Evolutionary conservation across 2,797 vertebrate genomes (phyloP).

Genomic region (Rhyacichthys aspro): DNA sequence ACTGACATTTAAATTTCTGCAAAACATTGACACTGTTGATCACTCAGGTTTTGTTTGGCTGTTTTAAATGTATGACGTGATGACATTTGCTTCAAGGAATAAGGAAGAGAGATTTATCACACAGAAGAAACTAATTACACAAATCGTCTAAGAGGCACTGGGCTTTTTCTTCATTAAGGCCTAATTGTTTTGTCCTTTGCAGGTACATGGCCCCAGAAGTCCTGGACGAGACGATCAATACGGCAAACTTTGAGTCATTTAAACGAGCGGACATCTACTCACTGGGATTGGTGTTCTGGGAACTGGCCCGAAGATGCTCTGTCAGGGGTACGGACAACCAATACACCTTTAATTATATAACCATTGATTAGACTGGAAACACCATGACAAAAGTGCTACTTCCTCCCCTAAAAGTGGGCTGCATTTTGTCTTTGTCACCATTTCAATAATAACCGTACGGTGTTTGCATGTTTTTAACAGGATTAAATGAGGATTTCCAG

Average conservation of each 20-base stretch:
- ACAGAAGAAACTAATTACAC: constrained; percentile 6
- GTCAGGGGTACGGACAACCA: constrained; percentile 82
- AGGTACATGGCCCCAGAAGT: constrained; percentile 99
- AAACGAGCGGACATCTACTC: constrained; percentile 96
- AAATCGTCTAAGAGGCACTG: constrained; percentile 17
- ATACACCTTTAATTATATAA: neutral
- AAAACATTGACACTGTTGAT: neutral
- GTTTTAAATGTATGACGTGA: neutral
- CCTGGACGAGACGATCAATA: constrained; percentile 93
- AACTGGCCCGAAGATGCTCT: constrained; percentile 91
- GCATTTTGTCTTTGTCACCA: too few species aligned
- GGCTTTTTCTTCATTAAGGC: constrained; percentile 36
- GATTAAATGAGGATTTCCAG: constrained; percentile 93
- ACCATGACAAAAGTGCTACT: neutral
- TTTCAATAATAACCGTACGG: too few species aligned
- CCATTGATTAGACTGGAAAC: constrained; percentile 1
- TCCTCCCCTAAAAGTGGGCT: neutral
- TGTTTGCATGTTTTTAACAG: constrained; percentile 64
- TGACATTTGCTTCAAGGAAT: constrained; percentile 9
- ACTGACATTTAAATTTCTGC: constrained; percentile 1
- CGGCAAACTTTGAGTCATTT: constrained; percentile 92
- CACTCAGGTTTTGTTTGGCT: constrained; percentile 8
- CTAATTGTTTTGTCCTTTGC: constrained; percentile 68
- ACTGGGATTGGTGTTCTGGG: constrained; percentile 95
- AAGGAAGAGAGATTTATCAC: neutral